Conservation (phyloP, 2,113 vertebrate species). For the Opisthocomus hoazin region DNA sequence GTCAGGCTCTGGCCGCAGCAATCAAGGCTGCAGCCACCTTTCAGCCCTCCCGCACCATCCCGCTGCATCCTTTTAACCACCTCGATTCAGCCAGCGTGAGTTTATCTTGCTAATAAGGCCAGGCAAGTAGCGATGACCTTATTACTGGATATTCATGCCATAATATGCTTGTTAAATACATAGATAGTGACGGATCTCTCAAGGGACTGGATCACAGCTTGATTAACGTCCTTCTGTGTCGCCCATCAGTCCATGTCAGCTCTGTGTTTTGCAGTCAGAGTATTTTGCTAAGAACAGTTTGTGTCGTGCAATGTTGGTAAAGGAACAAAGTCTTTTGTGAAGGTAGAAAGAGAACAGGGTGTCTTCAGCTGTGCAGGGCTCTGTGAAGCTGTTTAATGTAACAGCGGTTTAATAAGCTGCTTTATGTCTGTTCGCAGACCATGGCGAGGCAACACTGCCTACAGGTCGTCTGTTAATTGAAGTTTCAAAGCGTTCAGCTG, state of each 20-base stretch:
- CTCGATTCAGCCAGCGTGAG: background rate
- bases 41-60: background rate
- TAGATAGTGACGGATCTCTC: accelerated
- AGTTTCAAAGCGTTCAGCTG: background rate
- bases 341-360: background rate
- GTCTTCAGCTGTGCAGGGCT: background rate
- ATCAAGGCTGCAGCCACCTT: background rate
- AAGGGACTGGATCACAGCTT: background rate
- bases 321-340: background rate
- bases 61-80: background rate
- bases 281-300: background rate
- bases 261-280: background rate
- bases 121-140: background rate
- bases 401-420: background rate
- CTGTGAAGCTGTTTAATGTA: background rate
- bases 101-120: background rate
- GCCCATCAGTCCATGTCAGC: background rate
- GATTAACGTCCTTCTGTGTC: background rate
- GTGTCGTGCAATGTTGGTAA: background rate
- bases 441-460: background rate
- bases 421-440: background rate
- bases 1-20: accelerated
- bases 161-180: background rate
- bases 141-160: background rate
- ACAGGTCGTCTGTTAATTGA: constrained; percentile 23